Base-by-base conservation (phyloP, 2,797 vertebrate species). In the Lithobates sylvaticus region DNA sequence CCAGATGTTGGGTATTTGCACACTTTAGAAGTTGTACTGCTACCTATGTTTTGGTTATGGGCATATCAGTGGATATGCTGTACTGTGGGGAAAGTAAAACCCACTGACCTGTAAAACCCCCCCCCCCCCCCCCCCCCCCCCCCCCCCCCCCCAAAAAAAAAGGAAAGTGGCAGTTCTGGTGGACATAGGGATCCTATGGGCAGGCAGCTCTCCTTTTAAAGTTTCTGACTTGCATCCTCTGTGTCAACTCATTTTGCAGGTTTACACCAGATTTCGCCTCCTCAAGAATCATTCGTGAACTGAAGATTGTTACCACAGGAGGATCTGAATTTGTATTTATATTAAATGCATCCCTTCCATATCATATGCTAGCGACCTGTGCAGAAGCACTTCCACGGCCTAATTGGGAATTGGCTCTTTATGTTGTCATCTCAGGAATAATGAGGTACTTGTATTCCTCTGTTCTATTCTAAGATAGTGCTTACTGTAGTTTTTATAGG, bases 241-340 rank as follows among this genome's bases (percentile, higher is more conserved):
- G 3, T 69, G 16, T 76, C 64, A 5, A 36, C 12, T 86, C 91
- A 32, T 89, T 88, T 88, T 79, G 74, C 90, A 99, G 98, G 95
- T 99, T 99, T 96, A 99, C 98, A 90, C 98, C 98, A 42, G 98
- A 99, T 93, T 99, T 99, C 94, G 99, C 98, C 47, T 97, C 97
- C 47, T 99, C 98, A 88, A 96, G 98, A 93, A 95, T 99, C 89
- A 98, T 98, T 92, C 96, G 97, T 89, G 98, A 99, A 92, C 95
- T 99, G 90, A 99, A 97, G 89, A 91, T 99, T 89, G 91, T 97
- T 91, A 98, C 98, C 0, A 91, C 91, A 0, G 97, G 97, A 72
- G 98, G 98, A 89, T 99, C 98, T 3, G 97, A 98, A 92, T 99
- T 99, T 81, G 91, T 95, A 42, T 99, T 99, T 89, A 89, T 97